A percentile compares a stretch with the other conserved stretches of the same genome.
These are phyloP conservation scores for Folsomia candida DNA, from an alignment of 2,888 invertebrate genomes.

Conservation along the genomic window DNA sequence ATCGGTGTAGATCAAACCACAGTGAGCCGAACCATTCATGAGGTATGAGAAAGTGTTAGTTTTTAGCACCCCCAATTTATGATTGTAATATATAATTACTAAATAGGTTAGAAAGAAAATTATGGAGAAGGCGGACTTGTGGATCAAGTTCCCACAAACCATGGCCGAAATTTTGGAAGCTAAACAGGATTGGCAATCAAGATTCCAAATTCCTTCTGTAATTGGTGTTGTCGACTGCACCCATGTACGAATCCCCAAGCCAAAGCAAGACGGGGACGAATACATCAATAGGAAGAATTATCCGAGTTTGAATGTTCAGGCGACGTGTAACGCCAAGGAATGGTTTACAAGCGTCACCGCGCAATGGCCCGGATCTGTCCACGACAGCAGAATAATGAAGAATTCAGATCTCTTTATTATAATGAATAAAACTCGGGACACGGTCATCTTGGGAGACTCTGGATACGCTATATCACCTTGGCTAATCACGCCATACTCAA, in stretches of 20 bases:
- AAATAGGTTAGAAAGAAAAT: background rate
- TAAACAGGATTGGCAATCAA: conserved; percentile 8
- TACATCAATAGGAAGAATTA: conserved; percentile 22
- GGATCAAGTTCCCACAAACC: conserved; percentile 19
- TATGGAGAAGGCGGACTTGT: background rate
- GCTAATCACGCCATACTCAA: conserved; percentile 16
- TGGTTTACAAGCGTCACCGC: conserved; percentile 25
- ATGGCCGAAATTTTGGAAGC: background rate
- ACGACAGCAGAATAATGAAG: conserved; percentile 27
- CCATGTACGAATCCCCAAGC: conserved; percentile 16
- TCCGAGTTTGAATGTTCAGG: conserved; percentile 25
- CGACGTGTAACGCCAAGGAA: conserved; percentile 26
- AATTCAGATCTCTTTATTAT: background rate
- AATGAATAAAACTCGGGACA: background rate
- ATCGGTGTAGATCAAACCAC: conserved; percentile 11
- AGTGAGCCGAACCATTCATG: conserved; percentile 4
- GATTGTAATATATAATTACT: too few species aligned
- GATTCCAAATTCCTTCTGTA: conserved; percentile 6
- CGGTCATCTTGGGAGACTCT: conserved; percentile 9
- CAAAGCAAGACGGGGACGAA: conserved; percentile 10
- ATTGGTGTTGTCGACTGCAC: conserved; percentile 23
- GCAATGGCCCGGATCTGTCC: conserved; percentile 30
- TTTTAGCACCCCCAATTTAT: too few species aligned
- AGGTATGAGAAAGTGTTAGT: too few species aligned
- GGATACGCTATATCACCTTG: conserved; percentile 17